phyloP scores from a whole-genome alignment of 2,888 invertebrate genomes.

The Hartigia nigra region DNA sequence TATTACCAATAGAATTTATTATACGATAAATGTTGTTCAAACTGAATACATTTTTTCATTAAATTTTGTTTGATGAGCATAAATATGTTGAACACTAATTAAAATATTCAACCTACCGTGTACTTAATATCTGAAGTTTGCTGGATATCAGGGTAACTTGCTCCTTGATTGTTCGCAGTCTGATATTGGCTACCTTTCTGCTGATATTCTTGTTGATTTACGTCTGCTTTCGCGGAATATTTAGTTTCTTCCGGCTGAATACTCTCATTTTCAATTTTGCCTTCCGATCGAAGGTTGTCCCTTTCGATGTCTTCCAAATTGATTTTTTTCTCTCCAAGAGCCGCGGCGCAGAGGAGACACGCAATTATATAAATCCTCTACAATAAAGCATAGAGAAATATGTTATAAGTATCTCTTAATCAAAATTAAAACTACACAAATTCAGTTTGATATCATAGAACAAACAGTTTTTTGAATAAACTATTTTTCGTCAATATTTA shows the following conservation, averaged over 20 bases:
- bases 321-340: conserved; percentile 72
- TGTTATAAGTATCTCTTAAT: neutral
- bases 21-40: neutral
- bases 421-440: conserved; percentile 23
- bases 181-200: conserved; percentile 42
- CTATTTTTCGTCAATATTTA: no score
- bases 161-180: conserved; percentile 29
- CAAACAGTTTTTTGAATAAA: no score
- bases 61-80: neutral
- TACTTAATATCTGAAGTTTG: conserved; percentile 36
- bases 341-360: conserved; percentile 40
- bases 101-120: conserved; percentile 12
- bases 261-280: conserved; percentile 57
- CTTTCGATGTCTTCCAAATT: conserved; percentile 81
- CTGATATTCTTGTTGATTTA: conserved; percentile 33
- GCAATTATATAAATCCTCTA: conserved; percentile 50
- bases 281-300: conserved; percentile 75
- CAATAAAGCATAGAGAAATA: neutral
- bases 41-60: neutral
- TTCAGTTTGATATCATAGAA: no score
- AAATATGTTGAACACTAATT: neutral
- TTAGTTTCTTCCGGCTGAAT: conserved; percentile 35
- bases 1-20: neutral
- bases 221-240: conserved; percentile 43
- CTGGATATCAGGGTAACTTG: conserved; percentile 28